phyloP scores from a whole-genome alignment of 2,113 vertebrate genomes.

The Ondatra zibethicus region DNA sequence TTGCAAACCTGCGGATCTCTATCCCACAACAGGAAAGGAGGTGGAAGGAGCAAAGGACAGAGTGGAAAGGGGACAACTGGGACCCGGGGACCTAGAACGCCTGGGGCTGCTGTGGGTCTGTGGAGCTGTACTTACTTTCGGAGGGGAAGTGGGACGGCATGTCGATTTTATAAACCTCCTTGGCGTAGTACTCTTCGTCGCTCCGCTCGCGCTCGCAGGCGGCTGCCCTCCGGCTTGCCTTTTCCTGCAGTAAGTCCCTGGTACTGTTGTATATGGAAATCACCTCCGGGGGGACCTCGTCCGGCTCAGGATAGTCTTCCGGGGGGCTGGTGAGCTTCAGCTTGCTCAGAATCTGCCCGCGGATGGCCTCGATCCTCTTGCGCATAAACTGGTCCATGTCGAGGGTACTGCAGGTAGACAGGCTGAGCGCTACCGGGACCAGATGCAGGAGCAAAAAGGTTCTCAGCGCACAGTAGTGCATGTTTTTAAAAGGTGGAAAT shows the following conservation, averaged over 20 bases:
- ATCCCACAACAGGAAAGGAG: not conserved
- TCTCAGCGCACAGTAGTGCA: constrained; percentile 94
- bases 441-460: constrained; percentile 93
- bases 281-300: constrained; percentile 94
- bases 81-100: not conserved
- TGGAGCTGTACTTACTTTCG: constrained; percentile 92
- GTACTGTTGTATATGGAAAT: constrained; percentile 99
- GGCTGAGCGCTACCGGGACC: constrained; percentile 91
- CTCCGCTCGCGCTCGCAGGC: constrained; percentile 97
- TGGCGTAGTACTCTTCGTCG: constrained; percentile 99
- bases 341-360: constrained; percentile 99
- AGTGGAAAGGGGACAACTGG: not conserved
- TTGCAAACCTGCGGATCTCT: not conserved
- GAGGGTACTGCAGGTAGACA: constrained; percentile 98
- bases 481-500: constrained; percentile 83
- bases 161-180: constrained; percentile 98
- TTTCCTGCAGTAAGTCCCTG: constrained; percentile 97
- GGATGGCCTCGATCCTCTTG: constrained; percentile 98
- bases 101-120: not conserved
- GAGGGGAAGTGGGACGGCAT: constrained; percentile 90
- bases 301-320: constrained; percentile 89
- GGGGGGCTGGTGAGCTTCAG: constrained; percentile 97
- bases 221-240: constrained; percentile 94
- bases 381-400: constrained; percentile 98
- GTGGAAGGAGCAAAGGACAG: not conserved